phyloP scores from a whole-genome alignment of 2,113 vertebrate genomes.

The Myiozetetes cayanensis region DNA sequence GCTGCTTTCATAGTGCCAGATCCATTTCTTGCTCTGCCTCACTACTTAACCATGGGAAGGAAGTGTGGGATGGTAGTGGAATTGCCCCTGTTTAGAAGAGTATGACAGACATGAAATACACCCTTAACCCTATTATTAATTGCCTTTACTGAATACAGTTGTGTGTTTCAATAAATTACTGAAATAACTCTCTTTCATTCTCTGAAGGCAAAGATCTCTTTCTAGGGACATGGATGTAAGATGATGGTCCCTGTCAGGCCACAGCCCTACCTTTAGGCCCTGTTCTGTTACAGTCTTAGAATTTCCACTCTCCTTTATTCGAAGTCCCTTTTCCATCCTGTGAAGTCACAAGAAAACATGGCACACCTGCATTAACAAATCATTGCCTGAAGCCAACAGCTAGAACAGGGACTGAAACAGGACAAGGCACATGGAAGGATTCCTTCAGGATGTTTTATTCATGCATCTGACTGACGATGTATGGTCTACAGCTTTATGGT shows the following conservation, averaged over 20 bases:
- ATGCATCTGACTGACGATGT: not conserved
- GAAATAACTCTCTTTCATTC: not conserved
- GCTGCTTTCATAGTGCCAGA: not conserved
- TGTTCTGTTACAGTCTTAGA: not conserved
- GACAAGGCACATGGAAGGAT: not conserved
- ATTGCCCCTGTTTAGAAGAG: not conserved
- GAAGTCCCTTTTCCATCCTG: not conserved
- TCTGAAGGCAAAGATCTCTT: not conserved
- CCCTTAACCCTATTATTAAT: not conserved
- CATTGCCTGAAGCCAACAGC: constrained; percentile 12
- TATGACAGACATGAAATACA: not conserved
- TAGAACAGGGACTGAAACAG: not conserved
- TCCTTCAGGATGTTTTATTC: constrained; percentile 27
- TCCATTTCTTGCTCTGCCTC: not conserved
- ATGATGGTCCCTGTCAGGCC: not conserved
- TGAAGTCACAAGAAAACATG: not conserved
- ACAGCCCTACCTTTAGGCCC: not conserved
- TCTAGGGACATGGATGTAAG: not conserved
- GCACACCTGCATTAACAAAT: not conserved
- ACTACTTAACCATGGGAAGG: not conserved
- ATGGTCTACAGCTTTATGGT: not conserved
- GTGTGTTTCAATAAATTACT: not conserved
- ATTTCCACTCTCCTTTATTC: not conserved
- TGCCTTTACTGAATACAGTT: not conserved
- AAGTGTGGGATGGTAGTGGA: not conserved